Evolutionary conservation across 2,888 invertebrate species (phyloP), one percentile per base, ranked within the genome.

Genomic region (Drosophila tripunctata): DNA sequence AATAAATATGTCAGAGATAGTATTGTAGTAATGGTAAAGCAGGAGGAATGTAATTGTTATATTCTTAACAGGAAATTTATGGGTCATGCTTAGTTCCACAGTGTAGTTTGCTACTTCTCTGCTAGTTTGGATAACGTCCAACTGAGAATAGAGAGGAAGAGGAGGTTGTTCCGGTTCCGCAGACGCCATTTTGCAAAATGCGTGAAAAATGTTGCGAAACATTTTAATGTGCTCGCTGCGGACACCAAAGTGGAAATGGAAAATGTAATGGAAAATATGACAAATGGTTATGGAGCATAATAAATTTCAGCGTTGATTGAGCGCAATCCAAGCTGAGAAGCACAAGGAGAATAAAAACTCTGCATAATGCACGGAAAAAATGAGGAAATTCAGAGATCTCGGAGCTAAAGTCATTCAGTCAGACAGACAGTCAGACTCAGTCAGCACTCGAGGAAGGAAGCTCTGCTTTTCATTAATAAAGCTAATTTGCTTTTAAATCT

Each of bases 281-380:
- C 83, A 84, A 84, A 84, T 84, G 84, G 87, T 83, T 88, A 86
- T 84, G 88, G 83, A 73, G 75, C 65, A 86, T 73, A 80, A 84
- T 84, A 84, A 84, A 84, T 84, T 88, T 70, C 66, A 61, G 54
- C 66, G 73, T 78, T 84, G 83, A 88, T 84, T 86, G 83, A 88
- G 84, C 84, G 83, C 75, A 82, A 86, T 83, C 71, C 67, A 60
- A 78, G 54, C 78, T 27, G 36, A 7, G 43, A 35, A 15, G 51
- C n/a, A n/a, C n/a, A 22, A 27, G 17, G 2, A 3, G 1, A 45
- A 31, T 14, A 30, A 27, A 30, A 31, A 52, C 50, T 43, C 15
- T 67, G 70, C 58, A 62, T 40, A 63, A 67, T 54, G 45, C 57
- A 57, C 22, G 27, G 10, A 0, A 50, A 41, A 35, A 48, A 51